Percentiles rank a stretch among this genome's conserved stretches.
These are phyloP conservation scores for Lampris incognitus DNA, from an alignment of 2,113 vertebrate genomes.

Conservation along the genomic window DNA sequence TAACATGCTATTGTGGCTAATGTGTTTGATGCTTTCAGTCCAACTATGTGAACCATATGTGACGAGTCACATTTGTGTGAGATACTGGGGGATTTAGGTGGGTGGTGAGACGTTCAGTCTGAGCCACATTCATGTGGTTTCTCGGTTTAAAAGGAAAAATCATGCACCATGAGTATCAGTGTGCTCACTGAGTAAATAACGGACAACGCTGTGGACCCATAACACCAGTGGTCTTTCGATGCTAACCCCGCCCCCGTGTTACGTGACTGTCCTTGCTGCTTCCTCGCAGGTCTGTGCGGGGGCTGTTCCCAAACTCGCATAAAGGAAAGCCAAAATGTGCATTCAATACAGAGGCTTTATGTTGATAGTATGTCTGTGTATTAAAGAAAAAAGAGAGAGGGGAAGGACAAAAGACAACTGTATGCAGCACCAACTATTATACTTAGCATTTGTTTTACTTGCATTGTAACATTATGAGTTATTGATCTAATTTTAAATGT, in stretches of 20 bases:
- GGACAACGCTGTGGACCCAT: background rate
- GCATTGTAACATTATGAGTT: no score
- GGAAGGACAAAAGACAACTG: background rate
- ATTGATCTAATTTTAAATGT: no score
- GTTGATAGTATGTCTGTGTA: background rate
- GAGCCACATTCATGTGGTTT: background rate
- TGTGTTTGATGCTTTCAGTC: slow-evolving; percentile 39
- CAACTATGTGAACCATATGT: slow-evolving; percentile 51
- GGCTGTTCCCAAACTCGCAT: background rate
- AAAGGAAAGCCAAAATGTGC: background rate
- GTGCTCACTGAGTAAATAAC: slow-evolving; percentile 5
- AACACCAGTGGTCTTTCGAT: background rate
- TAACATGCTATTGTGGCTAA: slow-evolving; percentile 41
- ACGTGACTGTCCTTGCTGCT: background rate
- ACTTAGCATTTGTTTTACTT: no score
- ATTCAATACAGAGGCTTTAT: background rate
- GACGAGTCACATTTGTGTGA: slow-evolving; percentile 10
- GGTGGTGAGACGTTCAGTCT: slow-evolving; percentile 13
- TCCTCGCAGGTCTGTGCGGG: background rate
- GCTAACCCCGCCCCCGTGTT: background rate
- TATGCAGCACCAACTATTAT: no score
- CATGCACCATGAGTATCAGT: background rate
- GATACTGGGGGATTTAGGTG: background rate
- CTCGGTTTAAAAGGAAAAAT: background rate
- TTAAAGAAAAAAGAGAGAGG: background rate